Percentiles rank a stretch among this genome's conserved stretches.
These are phyloP conservation scores for Leucoma salicis DNA, from an alignment of 2,888 invertebrate genomes.

Conservation along the genomic window DNA sequence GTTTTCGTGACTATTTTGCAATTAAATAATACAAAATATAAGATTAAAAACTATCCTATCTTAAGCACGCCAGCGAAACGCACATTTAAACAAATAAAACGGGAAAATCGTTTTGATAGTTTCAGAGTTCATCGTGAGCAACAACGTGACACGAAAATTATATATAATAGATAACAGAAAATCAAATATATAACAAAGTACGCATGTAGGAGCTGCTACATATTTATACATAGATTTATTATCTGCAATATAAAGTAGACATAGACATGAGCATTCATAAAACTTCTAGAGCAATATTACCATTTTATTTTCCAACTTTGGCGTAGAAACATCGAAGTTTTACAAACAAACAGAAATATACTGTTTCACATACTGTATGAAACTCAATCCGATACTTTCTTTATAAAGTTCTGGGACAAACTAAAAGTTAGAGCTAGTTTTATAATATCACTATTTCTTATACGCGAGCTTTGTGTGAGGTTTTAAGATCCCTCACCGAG, in stretches of 20 bases:
- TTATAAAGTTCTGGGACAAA: constrained; percentile 18
- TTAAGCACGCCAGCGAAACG: no score
- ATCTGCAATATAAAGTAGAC: background rate
- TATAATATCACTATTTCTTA: constrained; percentile 13
- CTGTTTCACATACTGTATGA: constrained; percentile 2
- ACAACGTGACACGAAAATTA: no score
- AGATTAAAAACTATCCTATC: no score
- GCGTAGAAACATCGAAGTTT: constrained; percentile 2
- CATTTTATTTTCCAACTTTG: constrained; percentile 4
- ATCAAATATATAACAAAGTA: no score
- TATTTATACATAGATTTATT: background rate
- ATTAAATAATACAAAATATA: no score
- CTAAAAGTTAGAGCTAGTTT: constrained; percentile 8
- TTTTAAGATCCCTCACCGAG: no score
- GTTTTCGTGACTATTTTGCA: no score
- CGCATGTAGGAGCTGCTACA: no score
- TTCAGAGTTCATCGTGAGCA: no score
- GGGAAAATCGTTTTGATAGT: no score
- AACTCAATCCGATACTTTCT: constrained; percentile 12
- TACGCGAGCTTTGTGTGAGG: constrained; percentile 26
- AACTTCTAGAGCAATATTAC: constrained; percentile 1
- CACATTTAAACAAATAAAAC: no score
- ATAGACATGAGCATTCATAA: background rate
- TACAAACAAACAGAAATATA: constrained; percentile 2
- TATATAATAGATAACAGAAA: no score